Evolutionary conservation across 2,888 invertebrate species (phyloP), one percentile per base, ranked within the genome.

Genomic region (Pimpla rufipes): DNA sequence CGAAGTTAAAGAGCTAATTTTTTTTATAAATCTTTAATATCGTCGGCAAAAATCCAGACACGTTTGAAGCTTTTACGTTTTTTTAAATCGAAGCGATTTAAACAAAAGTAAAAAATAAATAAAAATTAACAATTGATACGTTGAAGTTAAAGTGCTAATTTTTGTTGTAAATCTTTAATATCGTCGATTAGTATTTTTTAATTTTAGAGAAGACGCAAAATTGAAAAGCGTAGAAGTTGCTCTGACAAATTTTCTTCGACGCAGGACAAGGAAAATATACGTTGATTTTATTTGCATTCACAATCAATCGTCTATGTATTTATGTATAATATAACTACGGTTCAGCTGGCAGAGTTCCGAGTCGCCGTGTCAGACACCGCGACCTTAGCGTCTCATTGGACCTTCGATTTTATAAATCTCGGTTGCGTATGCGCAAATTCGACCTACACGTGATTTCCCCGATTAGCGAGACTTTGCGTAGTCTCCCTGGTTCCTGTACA

Each of bases 331-430:
- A 29, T 29, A 29, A 29, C 29, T 29, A 29, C 29, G n/a, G 18
- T 55, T 13, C 42, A 55, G n/a, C 62, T 82, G 78, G 78, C 78
- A 82, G 45, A 40, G 55, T 78, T 74, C 81, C 78, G 50, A 74
- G 67, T 55, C 52, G 13, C 68, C 78, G 73, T 77, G 67, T 77
- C 66, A 52, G 57, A 77, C 66, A 37, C 2, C n/a, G 10, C 29
- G 66, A 64, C 52, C 16, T 77, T 42, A 59, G 11, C 50, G 42
- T 55, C 66, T 55, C 71, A 18, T 67, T 66, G 37, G 45, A 59
- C 64, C 66, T 67, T 59, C n/a, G 10, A 50, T 35, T 29, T 29
- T 29, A 29, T 29, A 29, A 29, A 29, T 29, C 29, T 29, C 5
- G 3, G 29, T 5, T 29, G 29, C 2, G 29, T 5, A 5, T 5